Conservation (phyloP, 1,140 invertebrate genomes). For the Lethocerus indicus region DNA sequence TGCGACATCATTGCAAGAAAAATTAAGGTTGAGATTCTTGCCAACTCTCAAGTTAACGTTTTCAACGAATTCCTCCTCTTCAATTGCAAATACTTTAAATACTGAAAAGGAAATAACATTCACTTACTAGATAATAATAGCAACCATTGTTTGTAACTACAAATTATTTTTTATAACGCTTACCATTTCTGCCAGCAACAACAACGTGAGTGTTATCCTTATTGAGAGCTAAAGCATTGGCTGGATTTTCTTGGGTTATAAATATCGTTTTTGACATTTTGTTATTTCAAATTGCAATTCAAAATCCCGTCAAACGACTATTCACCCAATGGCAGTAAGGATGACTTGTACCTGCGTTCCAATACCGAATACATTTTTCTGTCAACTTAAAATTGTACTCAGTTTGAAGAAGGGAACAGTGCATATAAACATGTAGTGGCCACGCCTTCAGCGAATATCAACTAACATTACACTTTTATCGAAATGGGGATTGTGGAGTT, state of each 20-base stretch:
- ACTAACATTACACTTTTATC: too few species aligned
- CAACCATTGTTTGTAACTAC: not conserved
- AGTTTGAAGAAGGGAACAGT: too few species aligned
- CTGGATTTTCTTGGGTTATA: slow-evolving; percentile 53
- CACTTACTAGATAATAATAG: not conserved
- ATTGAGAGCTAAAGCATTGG: slow-evolving; percentile 80
- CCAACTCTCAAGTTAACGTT: slow-evolving; percentile 73
- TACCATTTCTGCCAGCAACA: slow-evolving; percentile 87
- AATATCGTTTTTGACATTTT: slow-evolving; percentile 18
- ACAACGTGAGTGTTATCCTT: slow-evolving; percentile 78
- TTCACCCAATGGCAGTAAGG: too few species aligned
- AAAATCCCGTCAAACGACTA: too few species aligned
- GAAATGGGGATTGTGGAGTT: too few species aligned
- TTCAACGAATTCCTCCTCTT: slow-evolving; percentile 71
- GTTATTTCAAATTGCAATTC: too few species aligned
- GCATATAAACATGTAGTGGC: too few species aligned
- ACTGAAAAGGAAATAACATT: slow-evolving; percentile 33
- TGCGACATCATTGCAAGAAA: slow-evolving; percentile 86
- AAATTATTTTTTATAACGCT: slow-evolving; percentile 17
- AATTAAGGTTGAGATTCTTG: slow-evolving; percentile 79
- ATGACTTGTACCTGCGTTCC: too few species aligned
- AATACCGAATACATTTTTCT: too few species aligned
- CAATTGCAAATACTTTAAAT: slow-evolving; percentile 80
- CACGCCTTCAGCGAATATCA: too few species aligned
- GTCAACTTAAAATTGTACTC: too few species aligned